Conservation (phyloP, 2,888 invertebrate genomes). For the Habroteleia sp. region DNA sequence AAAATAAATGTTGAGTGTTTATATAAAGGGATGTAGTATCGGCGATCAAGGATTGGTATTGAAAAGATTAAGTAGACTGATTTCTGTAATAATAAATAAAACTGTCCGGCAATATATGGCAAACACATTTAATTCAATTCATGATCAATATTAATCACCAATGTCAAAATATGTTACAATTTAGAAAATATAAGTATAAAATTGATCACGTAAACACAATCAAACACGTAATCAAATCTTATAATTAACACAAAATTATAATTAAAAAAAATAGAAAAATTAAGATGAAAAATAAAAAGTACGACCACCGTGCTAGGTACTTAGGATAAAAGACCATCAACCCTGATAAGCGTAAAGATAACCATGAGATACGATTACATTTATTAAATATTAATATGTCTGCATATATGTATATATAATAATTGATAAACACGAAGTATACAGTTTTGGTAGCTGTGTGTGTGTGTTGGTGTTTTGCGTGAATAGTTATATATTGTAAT, state of each 20-base stretch:
- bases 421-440: constrained; percentile 79
- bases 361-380: constrained; percentile 80
- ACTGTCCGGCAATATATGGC: too few species aligned
- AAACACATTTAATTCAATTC: too few species aligned
- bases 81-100: neutral
- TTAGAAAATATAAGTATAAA: too few species aligned
- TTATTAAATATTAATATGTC: constrained; percentile 81
- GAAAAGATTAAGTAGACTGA: too few species aligned
- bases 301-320: constrained; percentile 78
- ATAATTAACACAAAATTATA: too few species aligned
- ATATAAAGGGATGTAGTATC: constrained; percentile 5
- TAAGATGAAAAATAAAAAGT: constrained; percentile 71
- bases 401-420: constrained; percentile 77
- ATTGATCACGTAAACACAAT: constrained; percentile 14
- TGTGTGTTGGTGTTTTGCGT: constrained; percentile 61
- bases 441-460: constrained; percentile 65
- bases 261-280: constrained; percentile 36
- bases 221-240: too few species aligned
- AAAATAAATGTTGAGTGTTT: constrained; percentile 12
- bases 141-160: too few species aligned
- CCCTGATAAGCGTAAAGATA: constrained; percentile 81
- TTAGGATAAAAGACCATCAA: constrained; percentile 80
- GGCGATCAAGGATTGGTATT: constrained; percentile 5
- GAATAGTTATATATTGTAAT: constrained; percentile 49
- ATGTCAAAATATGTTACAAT: too few species aligned